Evolutionary conservation across 1,140 invertebrate species (phyloP).

Genomic region (Drosophila setifemur): DNA sequence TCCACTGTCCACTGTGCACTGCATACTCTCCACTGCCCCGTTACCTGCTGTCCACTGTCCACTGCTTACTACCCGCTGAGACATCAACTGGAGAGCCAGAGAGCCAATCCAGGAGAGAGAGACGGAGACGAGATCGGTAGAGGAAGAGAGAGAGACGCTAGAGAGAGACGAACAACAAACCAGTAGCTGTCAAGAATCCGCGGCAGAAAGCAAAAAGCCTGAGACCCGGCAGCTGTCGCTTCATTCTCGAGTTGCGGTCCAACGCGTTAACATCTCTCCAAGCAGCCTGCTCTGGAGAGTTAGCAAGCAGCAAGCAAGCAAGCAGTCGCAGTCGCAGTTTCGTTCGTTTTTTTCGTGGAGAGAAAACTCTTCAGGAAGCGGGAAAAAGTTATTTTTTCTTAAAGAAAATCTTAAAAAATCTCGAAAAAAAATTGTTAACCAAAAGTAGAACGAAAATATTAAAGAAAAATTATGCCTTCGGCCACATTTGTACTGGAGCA

Average conservation of each 20-base stretch:
- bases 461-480: conserved; percentile 63
- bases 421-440: too few relatives aligned
- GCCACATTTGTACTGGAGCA: conserved; percentile 75
- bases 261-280: conserved; percentile 41
- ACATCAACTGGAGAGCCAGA: too few relatives aligned
- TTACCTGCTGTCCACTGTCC: too few relatives aligned
- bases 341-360: background rate
- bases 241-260: conserved; percentile 76
- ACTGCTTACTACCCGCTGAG: too few relatives aligned
- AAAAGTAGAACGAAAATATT: too few relatives aligned
- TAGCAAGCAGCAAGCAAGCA: conserved; percentile 23
- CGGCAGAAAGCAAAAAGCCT: conserved; percentile 66
- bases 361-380: too few relatives aligned
- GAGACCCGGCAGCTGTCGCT: conserved; percentile 57
- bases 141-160: background rate
- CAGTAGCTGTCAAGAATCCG: conserved; percentile 18
- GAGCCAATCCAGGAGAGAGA: too few relatives aligned
- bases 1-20: too few relatives aligned
- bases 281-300: conserved; percentile 22
- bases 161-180: conserved; percentile 3
- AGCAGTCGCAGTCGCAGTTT: too few relatives aligned
- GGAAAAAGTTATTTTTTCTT: conserved; percentile 8
- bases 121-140: background rate
- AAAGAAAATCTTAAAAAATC: too few relatives aligned
- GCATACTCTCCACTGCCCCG: background rate